Base-by-base conservation (phyloP, 2,113 vertebrate genomes). In the Pterocles gutturalis region DNA sequence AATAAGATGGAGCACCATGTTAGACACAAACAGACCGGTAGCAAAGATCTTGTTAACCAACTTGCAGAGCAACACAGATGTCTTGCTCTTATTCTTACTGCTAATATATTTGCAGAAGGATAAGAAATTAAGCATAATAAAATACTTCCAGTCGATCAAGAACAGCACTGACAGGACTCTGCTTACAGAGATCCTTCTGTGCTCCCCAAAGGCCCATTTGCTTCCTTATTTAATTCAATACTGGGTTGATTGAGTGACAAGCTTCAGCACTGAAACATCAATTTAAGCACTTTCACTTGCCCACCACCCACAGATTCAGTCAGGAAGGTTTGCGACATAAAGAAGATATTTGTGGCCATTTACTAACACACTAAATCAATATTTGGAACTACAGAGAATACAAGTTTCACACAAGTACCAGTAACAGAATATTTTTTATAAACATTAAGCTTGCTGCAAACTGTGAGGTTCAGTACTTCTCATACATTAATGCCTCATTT, bases 401-500 rank as follows among this genome's bases (percentile, higher is more conserved):
- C 16, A 78, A 78, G 22, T 49, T 69, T 29, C 14, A 84, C 16
- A 20, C 0, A 1, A 57, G 19, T 29, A 73, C 10, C 36, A 69
- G 19, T 7, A 83, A 49, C n/a, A 84, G 45, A 69, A 0, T 21
- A 57, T 31, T 69, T 84, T 82, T 61, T 25, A 57, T 11, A 87
- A 90, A 62, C 13, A 4, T 18, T 64, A 75, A 89, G 38, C 36
- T 62, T 65, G 78, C 36, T 3, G 8, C 71, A 82, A 80, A 82
- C 53, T 31, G 29, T 45, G 53, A 95, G 49, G 19, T 81, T 89
- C 69, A 90, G 62, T 86, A 62, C 54, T 76, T 66, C 60, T 67
- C 90, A 83, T 80, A 38, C 34, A 88, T 72, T 93, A 76, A 20
- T 61, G 65, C 36, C 58, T 95, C 60, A 57, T 92, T 93, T 66